Conservation (phyloP, 2,888 invertebrate species). For the Unio pictorum region DNA sequence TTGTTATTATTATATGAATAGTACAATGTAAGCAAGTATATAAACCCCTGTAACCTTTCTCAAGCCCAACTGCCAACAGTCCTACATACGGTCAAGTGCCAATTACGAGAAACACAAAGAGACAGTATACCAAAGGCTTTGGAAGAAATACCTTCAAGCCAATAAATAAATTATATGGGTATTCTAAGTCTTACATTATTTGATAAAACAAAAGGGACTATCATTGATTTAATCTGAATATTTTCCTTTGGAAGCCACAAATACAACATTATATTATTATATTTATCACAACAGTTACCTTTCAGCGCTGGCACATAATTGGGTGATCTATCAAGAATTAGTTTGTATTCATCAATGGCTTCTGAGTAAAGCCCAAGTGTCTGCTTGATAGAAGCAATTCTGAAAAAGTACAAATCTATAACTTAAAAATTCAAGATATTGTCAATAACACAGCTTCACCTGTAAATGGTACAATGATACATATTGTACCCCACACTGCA, state of each 20-base stretch:
- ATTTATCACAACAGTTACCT: conserved; percentile 69
- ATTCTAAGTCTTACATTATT: neutral
- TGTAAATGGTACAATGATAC: neutral
- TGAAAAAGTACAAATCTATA: conserved; percentile 20
- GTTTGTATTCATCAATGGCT: conserved; percentile 81
- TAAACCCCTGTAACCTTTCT: too few relatives aligned
- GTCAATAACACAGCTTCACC: neutral
- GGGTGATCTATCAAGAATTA: conserved; percentile 76
- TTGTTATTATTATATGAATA: too few relatives aligned
- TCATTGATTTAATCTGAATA: too few relatives aligned
- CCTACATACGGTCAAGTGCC: too few relatives aligned
- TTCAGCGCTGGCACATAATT: conserved; percentile 82
- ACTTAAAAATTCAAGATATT: neutral
- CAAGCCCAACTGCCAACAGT: too few relatives aligned
- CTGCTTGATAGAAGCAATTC: conserved; percentile 72
- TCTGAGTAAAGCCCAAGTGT: conserved; percentile 81
- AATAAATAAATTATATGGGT: neutral
- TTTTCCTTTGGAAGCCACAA: too few relatives aligned
- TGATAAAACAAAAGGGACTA: too few relatives aligned
- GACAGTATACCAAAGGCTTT: too few relatives aligned
- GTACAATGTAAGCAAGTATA: too few relatives aligned
- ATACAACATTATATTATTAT: too few relatives aligned
- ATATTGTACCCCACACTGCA: neutral
- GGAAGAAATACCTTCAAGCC: neutral
- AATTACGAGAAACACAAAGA: too few relatives aligned